Percentiles rank a stretch among this genome's conserved stretches.
These are phyloP conservation scores for Notarius quadriscutis DNA, from an alignment of 2,113 vertebrate genomes.

Conservation along the genomic window DNA sequence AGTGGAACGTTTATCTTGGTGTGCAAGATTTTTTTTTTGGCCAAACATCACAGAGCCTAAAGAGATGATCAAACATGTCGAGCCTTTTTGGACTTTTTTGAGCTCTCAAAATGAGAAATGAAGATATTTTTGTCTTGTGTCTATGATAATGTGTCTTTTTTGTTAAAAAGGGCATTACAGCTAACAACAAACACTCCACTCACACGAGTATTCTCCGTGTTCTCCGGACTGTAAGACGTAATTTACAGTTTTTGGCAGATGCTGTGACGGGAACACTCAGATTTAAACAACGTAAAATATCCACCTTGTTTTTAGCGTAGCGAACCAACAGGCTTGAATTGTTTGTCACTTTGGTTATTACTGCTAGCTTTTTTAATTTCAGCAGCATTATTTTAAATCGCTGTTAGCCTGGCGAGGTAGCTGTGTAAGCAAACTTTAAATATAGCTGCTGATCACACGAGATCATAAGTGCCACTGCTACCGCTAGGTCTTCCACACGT, in stretches of 20 bases:
- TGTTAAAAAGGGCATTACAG: slow-evolving; percentile 46
- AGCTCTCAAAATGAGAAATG: background rate
- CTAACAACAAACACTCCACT: slow-evolving; percentile 14
- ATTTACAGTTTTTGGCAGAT: background rate
- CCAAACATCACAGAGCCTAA: background rate
- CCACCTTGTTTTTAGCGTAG: background rate
- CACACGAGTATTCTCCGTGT: background rate
- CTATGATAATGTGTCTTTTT: slow-evolving; percentile 7
- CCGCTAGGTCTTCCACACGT: background rate
- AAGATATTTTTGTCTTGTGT: background rate
- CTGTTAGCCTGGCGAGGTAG: background rate
- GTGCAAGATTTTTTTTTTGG: background rate
- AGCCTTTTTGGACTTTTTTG: background rate
- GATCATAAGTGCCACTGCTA: background rate
- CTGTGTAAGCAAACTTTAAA: background rate
- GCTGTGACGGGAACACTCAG: background rate
- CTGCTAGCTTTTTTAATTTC: background rate
- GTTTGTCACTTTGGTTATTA: background rate
- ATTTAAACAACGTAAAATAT: background rate
- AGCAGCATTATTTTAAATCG: background rate
- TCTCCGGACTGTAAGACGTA: background rate
- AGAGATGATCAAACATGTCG: background rate
- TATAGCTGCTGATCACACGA: background rate
- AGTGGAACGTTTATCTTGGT: background rate
- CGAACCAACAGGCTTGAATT: background rate